These are phyloP conservation scores for Chiroxiphia lanceolata DNA, from an alignment of 2,797 vertebrate species.

Conservation along the genomic window DNA sequence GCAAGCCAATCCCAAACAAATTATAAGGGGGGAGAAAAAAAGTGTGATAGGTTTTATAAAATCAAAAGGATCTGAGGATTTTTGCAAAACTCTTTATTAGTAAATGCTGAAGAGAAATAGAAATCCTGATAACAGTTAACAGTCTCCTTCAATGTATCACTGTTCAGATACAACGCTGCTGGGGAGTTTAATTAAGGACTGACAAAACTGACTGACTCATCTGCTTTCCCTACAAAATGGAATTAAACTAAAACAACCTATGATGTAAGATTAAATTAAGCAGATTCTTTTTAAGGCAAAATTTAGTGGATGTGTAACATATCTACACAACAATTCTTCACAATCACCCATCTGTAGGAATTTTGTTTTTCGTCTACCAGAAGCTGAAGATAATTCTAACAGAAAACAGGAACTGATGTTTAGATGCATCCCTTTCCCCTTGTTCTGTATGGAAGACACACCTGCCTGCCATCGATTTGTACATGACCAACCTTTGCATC, in stretches of 20 bases:
- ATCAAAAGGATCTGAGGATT: not conserved
- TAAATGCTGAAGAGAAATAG: not conserved
- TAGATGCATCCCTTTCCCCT: not conserved
- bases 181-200: conserved; percentile 8
- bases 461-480: not conserved
- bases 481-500: not conserved
- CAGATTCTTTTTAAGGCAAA: not conserved
- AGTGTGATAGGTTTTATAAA: not conserved
- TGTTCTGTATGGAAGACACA: not conserved
- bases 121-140: not conserved
- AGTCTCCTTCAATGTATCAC: accelerated
- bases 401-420: not conserved
- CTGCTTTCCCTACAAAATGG: conserved; percentile 1
- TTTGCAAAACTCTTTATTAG: not conserved
- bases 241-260: not conserved
- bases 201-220: conserved; percentile 14
- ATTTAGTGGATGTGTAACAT: not conserved
- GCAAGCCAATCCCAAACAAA: not conserved
- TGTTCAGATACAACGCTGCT: not conserved
- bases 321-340: not conserved
- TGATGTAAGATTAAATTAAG: conserved; percentile 10
- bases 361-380: not conserved
- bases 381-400: not conserved
- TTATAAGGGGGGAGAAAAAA: too few species aligned
- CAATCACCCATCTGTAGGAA: not conserved